Evolutionary conservation across 2,888 invertebrate genomes (phyloP).

Genomic region (Ormyrus labotus): DNA sequence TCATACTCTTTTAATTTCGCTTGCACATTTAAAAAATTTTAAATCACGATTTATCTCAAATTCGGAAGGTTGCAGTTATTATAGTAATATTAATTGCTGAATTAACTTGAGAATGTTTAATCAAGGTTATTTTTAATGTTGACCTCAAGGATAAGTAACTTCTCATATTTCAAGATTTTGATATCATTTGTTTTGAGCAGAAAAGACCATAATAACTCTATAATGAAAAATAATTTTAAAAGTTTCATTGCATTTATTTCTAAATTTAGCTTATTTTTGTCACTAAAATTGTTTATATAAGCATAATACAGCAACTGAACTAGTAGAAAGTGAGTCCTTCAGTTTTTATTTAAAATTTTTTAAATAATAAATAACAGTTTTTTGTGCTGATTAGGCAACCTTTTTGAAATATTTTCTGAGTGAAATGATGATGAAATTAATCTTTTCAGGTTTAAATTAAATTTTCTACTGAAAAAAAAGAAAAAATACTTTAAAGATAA

Average conservation of each 20-base stretch:
- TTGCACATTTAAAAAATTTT: not conserved
- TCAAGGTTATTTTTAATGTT: not conserved
- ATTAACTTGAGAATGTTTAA: constrained; percentile 4
- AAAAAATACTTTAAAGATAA: too few species aligned
- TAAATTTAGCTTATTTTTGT: not conserved
- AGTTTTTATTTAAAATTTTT: too few species aligned
- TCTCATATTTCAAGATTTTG: not conserved
- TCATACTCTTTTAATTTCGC: not conserved
- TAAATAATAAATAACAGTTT: too few species aligned
- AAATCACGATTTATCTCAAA: not conserved
- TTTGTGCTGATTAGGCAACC: too few species aligned
- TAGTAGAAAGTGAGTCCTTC: too few species aligned
- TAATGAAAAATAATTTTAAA: not conserved
- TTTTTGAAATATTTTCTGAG: too few species aligned
- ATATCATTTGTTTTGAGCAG: not conserved
- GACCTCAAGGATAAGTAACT: constrained; percentile 1
- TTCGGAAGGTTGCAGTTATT: not conserved
- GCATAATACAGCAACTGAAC: too few species aligned
- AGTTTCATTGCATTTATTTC: not conserved
- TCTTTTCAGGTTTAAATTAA: too few species aligned
- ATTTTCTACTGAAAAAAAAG: too few species aligned
- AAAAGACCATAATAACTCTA: not conserved
- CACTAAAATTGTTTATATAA: too few species aligned
- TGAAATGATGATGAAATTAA: too few species aligned
- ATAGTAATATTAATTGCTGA: constrained; percentile 10